Evolutionary conservation across 2,888 invertebrate species (phyloP), one percentile per base, ranked within the genome.

Genomic region (Choristoneura rosaceana): DNA sequence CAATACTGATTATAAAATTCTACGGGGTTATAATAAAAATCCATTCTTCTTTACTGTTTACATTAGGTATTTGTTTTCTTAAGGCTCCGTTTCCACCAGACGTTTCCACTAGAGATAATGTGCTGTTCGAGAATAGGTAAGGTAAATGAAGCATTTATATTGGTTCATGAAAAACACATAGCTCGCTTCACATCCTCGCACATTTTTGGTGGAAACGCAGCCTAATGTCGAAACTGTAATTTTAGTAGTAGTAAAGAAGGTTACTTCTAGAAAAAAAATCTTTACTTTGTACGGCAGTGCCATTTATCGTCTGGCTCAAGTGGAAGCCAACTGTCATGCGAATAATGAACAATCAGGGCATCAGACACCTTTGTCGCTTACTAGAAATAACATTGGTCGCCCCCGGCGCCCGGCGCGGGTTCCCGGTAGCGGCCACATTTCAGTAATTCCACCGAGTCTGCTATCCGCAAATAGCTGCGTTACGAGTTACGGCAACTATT

Each of bases 311-410:
- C 55, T 25, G 55, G 12, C 55, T 55, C 25, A 25, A 25, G 55
- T 55, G 25, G 55, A 55, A 55, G 25, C 25, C 55, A 17, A 12
- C 12, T 25, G 47, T 58, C 38, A 43, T 15, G 17, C 55, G 15
- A 47, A 64, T 59, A 25, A n/a, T 33, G 69, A 64, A 73, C 69
- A 69, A 73, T 73, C 60, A 64, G 25, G 38, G 62, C 41, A 69
- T 33, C 68, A 64, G 69, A 73, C 73, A 73, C 64, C 63, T 59
- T 52, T 67, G 55, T 45, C 67, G 45, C 47, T 71, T 71, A 62
- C 59, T 63, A 41, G 67, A 73, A 73, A 73, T 68, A 68, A 59
- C 47, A 63, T 52, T 41, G 15, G 45, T 38, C 47, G 58, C 58
- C 15, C 2, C 33, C 45, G 34, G 50, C 38, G n/a, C 10, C 14